phyloP scores from a whole-genome alignment of 2,113 vertebrate species.

The Eptesicus fuscus region DNA sequence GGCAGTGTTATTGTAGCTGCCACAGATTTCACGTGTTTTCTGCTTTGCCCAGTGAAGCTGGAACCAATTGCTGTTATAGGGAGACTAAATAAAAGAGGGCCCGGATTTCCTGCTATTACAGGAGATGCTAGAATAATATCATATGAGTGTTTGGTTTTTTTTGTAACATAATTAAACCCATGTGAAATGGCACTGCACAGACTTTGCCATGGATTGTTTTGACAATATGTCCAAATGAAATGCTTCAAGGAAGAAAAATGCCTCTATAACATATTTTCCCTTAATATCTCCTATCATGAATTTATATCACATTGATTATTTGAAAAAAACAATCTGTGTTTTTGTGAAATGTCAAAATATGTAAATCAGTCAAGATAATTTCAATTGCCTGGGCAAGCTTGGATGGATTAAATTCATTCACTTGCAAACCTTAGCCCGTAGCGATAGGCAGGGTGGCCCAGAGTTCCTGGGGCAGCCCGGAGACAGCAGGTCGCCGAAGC shows the following conservation, averaged over 20 bases:
- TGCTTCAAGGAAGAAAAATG: slow-evolving; percentile 66
- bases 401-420: slow-evolving; percentile 13
- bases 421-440: slow-evolving; percentile 21
- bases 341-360: slow-evolving; percentile 47
- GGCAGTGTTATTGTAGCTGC: slow-evolving; percentile 67
- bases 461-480: neutral
- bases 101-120: slow-evolving; percentile 82
- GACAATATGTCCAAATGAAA: slow-evolving; percentile 77
- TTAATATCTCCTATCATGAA: slow-evolving; percentile 55
- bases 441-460: neutral
- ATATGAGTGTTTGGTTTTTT: neutral
- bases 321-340: neutral
- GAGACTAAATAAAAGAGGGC: slow-evolving; percentile 76
- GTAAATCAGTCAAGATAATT: slow-evolving; percentile 33
- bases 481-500: neutral
- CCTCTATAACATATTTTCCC: slow-evolving; percentile 49
- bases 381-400: slow-evolving; percentile 43
- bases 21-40: slow-evolving; percentile 23
- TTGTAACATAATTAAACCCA: slow-evolving; percentile 81
- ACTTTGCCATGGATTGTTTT: slow-evolving; percentile 73
- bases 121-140: slow-evolving; percentile 74
- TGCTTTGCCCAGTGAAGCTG: slow-evolving; percentile 70
- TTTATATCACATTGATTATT: slow-evolving; percentile 60
- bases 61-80: slow-evolving; percentile 77
- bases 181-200: slow-evolving; percentile 69